Percentiles rank a stretch among this genome's conserved stretches.
Conservation (phyloP, 2,888 invertebrate species). For the Ophioninae sp. region DNA sequence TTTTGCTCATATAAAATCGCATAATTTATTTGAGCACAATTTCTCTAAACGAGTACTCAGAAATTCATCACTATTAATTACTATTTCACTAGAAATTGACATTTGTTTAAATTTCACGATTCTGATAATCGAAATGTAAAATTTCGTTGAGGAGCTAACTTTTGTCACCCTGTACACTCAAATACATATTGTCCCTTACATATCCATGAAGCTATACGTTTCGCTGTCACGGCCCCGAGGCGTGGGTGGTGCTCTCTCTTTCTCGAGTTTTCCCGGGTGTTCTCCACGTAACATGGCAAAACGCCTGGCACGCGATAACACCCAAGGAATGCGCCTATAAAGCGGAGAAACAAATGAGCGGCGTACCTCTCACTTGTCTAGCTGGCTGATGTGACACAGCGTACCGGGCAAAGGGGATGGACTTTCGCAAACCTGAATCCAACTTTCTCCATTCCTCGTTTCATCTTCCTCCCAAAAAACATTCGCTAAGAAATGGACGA, state of each 20-base stretch:
- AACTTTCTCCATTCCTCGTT: conserved; percentile 19
- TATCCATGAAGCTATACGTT: conserved; percentile 22
- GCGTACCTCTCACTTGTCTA: conserved; percentile 67
- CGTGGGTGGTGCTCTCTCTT: conserved; percentile 46
- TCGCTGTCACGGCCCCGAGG: conserved; percentile 23
- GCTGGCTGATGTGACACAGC: conserved; percentile 59
- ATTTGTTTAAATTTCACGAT: too few species aligned
- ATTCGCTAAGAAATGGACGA: conserved; percentile 37
- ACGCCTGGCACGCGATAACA: conserved; percentile 65
- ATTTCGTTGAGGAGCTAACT: neutral
- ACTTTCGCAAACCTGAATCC: conserved; percentile 51
- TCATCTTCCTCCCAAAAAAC: conserved; percentile 15
- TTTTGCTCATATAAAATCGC: too few species aligned
- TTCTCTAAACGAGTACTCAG: too few species aligned
- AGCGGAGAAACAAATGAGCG: conserved; percentile 68
- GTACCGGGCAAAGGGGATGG: conserved; percentile 43
- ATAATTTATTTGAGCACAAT: too few species aligned
- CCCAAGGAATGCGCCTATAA: conserved; percentile 64
- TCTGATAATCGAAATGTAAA: too few species aligned
- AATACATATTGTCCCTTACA: neutral
- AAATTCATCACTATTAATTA: too few species aligned
- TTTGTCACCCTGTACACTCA: neutral
- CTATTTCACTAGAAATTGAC: too few species aligned
- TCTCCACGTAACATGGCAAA: conserved; percentile 45
- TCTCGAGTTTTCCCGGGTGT: conserved; percentile 26